phyloP scores from a whole-genome alignment of 2,888 invertebrate species.

The Mycalesis mineus region DNA sequence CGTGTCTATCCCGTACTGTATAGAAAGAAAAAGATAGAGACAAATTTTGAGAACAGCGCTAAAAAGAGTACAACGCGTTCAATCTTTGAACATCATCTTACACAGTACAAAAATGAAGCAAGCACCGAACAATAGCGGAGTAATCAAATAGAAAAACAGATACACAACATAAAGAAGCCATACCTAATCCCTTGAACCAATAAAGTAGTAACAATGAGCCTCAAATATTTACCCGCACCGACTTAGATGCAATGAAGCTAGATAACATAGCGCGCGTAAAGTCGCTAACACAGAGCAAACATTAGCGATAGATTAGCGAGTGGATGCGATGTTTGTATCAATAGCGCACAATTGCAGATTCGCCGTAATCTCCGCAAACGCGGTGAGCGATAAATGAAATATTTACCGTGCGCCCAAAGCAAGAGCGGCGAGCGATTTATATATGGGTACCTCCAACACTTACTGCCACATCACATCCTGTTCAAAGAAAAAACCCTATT shows the following conservation, averaged over 20 bases:
- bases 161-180: neutral
- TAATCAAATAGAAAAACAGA: neutral
- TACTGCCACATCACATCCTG: too few relatives aligned
- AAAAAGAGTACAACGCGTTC: neutral
- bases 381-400: constrained; percentile 48
- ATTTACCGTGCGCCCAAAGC: constrained; percentile 31
- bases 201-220: constrained; percentile 6
- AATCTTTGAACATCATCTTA: neutral
- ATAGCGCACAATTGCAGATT: constrained; percentile 61
- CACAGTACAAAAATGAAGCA: neutral
- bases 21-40: too few relatives aligned
- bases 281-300: constrained; percentile 58
- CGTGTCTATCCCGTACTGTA: too few relatives aligned
- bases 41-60: too few relatives aligned
- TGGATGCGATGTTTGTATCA: constrained; percentile 42
- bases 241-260: constrained; percentile 22
- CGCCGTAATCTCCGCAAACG: constrained; percentile 62
- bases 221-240: constrained; percentile 16
- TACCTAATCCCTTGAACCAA: constrained; percentile 4
- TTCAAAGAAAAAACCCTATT: too few relatives aligned
- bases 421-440: constrained; percentile 15
- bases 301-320: constrained; percentile 53
- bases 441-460: too few relatives aligned
- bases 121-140: neutral
- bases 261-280: constrained; percentile 36